Evolutionary conservation across 2,888 invertebrate genomes (phyloP), one percentile per base, ranked within the genome.

Genomic region (Ormyrus rosae): DNA sequence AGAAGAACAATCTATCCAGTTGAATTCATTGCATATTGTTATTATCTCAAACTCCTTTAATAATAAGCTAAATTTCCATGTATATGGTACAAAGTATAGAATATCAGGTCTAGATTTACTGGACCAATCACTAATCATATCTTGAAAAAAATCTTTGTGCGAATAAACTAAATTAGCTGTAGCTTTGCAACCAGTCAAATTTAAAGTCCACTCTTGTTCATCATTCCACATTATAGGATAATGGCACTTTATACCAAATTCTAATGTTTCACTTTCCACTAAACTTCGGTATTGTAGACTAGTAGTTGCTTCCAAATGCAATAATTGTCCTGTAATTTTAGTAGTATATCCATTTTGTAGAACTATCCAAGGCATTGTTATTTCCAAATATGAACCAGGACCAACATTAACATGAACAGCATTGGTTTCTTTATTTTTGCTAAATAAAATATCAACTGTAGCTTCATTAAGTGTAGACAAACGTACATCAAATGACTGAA

Each of bases 1-100:
- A 48, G 98, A 98, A 75, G 98, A 97, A 87, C 99, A 99, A 91
- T 99, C 99, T 84, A 99, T 96, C 99, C 99, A 99, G 91, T 99
- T 99, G 91, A 97, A 97, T 89, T 99, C 97, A 91, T 99, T 99
- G 87, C 97, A 96, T 13, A 97, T 92, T 61, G 98, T 96, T 0
- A 99, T 94, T 13, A 99, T 93, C 91, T 99, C 98, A 91, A 99
- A 98, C 91, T 99, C 98, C 90, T 99, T 98, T 45, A 98, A 91
- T 8, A 97, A 92, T 81, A 99, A 92, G 82, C 95, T 96, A 87
- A 99, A 96, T 89, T 96, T 96, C 96, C 98, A 99, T 0, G 98
- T 98, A 91, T 98, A 99, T 1, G 99, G 99, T 74, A 99, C 96
- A 92, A 99, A 99, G 88, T 96, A 95, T 78, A 97, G 93, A 75